phyloP scores from a whole-genome alignment of 2,888 invertebrate species.

The Drosophila incognita region DNA sequence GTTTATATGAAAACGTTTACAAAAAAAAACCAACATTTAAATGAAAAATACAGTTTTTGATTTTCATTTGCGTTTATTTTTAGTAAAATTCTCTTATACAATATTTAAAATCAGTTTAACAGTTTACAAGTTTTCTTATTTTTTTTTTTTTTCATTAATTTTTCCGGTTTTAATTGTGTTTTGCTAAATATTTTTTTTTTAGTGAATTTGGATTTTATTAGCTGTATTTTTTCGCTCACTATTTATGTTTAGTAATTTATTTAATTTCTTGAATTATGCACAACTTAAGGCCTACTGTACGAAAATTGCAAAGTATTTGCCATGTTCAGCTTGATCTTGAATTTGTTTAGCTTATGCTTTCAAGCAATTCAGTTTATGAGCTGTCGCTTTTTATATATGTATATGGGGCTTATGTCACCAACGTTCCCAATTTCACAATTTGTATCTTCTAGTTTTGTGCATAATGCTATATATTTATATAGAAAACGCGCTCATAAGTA shows the following conservation, averaged over 20 bases:
- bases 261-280: constrained; percentile 62
- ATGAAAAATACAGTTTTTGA: constrained; percentile 14
- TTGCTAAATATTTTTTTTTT: constrained; percentile 51
- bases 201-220: constrained; percentile 39
- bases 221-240: constrained; percentile 35
- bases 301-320: constrained; percentile 68
- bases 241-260: constrained; percentile 33
- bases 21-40: background rate
- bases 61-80: constrained; percentile 70
- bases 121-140: constrained; percentile 69
- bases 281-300: constrained; percentile 74
- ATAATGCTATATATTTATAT: constrained; percentile 47
- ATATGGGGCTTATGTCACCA: constrained; percentile 47
- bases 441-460: constrained; percentile 24
- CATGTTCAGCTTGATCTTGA: constrained; percentile 20
- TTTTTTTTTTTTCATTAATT: constrained; percentile 15
- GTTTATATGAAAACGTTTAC: background rate
- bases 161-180: constrained; percentile 23
- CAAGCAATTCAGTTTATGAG: constrained; percentile 46
- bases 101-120: constrained; percentile 81
- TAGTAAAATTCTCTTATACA: constrained; percentile 77
- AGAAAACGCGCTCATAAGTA: constrained; percentile 64
- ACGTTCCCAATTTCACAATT: constrained; percentile 18
- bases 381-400: constrained; percentile 50
- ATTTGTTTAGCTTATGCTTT: constrained; percentile 30